A percentile compares a stretch with the other conserved stretches of the same genome.
These are phyloP conservation scores for Drosophila lini DNA, from an alignment of 1,140 invertebrate species.

Conservation along the genomic window DNA sequence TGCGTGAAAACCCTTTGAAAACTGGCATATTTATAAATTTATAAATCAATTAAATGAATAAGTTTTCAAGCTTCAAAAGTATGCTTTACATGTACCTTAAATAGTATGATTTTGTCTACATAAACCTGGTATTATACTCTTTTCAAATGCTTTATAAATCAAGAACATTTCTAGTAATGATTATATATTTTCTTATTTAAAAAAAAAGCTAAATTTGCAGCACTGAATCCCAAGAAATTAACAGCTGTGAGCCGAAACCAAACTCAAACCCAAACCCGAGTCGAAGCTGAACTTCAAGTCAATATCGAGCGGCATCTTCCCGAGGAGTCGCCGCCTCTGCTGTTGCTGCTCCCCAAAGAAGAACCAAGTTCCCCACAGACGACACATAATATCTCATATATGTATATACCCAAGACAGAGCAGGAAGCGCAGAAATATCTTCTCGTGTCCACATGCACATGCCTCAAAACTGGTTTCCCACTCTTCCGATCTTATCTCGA, in stretches of 20 bases:
- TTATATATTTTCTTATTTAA: neutral
- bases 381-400: slow-evolving; percentile 23
- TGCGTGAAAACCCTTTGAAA: neutral
- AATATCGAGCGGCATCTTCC: slow-evolving; percentile 16
- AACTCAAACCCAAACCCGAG: neutral
- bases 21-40: neutral
- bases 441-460: slow-evolving; percentile 48
- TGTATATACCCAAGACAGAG: slow-evolving; percentile 30
- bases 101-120: no score
- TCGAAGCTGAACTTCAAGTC: neutral
- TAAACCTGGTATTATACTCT: no score
- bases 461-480: slow-evolving; percentile 47
- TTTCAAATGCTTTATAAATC: neutral
- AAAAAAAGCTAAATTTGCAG: neutral
- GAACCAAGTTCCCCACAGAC: slow-evolving; percentile 22
- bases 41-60: neutral
- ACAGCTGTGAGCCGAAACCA: slow-evolving; percentile 1
- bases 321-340: neutral
- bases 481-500: slow-evolving; percentile 22
- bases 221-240: neutral
- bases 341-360: slow-evolving; percentile 15
- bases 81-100: neutral
- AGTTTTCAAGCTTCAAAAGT: no score
- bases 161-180: neutral
- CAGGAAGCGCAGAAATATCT: slow-evolving; percentile 69